Evolutionary conservation across 2,113 vertebrate genomes (phyloP).

Genomic region (Chitala chitala): DNA sequence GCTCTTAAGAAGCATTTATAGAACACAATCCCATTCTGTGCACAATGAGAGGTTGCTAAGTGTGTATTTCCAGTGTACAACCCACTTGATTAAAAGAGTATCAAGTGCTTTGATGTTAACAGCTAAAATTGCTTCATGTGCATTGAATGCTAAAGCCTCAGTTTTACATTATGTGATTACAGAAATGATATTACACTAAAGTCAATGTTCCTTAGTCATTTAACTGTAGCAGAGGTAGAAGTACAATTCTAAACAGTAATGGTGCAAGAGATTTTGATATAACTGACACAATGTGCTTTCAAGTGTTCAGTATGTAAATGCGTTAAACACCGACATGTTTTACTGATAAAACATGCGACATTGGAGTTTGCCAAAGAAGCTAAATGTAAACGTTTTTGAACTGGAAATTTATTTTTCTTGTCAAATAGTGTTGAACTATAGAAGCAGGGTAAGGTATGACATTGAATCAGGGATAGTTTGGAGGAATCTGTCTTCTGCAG

Average conservation of each 20-base stretch:
- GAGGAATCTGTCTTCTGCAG: no score
- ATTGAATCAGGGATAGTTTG: no score
- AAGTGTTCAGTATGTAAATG: not conserved
- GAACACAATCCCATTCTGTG: not conserved
- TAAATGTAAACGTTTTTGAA: no score
- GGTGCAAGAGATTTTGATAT: not conserved
- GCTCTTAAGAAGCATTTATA: not conserved
- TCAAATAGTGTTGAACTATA: no score
- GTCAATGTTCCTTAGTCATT: not conserved
- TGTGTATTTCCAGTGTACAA: constrained; percentile 1
- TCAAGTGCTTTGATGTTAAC: not conserved
- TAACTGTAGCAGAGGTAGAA: not conserved
- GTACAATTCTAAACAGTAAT: not conserved
- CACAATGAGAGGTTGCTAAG: not conserved
- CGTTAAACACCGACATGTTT: no score
- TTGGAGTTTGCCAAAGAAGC: no score
- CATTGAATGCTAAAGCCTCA: no score
- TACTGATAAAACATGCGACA: no score
- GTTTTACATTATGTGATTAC: not conserved
- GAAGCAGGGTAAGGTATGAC: no score
- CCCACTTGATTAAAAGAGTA: constrained; percentile 4
- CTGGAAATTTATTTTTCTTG: no score
- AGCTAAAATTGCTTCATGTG: not conserved
- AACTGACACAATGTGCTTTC: not conserved
- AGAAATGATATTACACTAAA: not conserved